These are phyloP conservation scores for Phalera bucephala DNA, from an alignment of 2,888 invertebrate genomes.

Conservation along the genomic window DNA sequence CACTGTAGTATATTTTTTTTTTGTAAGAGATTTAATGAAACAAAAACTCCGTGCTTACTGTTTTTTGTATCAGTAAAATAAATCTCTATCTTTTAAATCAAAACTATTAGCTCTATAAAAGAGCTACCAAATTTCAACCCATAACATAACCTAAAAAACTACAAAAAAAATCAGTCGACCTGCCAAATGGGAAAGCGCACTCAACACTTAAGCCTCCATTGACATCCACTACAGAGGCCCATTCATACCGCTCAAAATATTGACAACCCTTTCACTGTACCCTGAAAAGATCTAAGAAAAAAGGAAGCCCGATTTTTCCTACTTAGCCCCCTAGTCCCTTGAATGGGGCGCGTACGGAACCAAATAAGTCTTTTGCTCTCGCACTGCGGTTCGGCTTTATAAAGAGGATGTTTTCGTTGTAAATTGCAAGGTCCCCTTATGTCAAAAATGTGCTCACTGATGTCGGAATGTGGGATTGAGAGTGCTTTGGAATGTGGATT, in stretches of 20 bases:
- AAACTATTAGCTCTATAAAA: no score
- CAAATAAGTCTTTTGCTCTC: conserved; percentile 60
- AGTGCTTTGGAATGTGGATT: no score
- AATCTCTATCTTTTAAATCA: no score
- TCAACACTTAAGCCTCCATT: conserved; percentile 62
- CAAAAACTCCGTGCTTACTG: no score
- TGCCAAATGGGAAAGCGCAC: conserved; percentile 48
- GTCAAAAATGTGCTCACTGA: conserved; percentile 29
- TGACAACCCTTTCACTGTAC: conserved; percentile 72
- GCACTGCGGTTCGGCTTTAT: conserved; percentile 38
- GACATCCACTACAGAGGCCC: conserved; percentile 66
- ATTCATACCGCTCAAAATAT: conserved; percentile 79
- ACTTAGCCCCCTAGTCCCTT: conserved; percentile 44
- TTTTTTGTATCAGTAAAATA: no score
- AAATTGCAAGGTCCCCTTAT: conserved; percentile 55
- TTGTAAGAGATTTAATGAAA: no score
- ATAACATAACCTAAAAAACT: no score
- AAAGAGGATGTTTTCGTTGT: conserved; percentile 51
- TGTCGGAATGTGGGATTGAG: conserved; percentile 27
- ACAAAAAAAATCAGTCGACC: no score
- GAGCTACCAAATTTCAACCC: no score
- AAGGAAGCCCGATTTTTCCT: conserved; percentile 71
- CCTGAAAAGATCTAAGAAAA: conserved; percentile 71
- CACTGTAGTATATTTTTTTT: no score
- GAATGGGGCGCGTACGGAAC: conserved; percentile 65